Evolutionary conservation across 2,888 invertebrate genomes (phyloP), one percentile per base, ranked within the genome.

Genomic region (Orchesella flavescens): DNA sequence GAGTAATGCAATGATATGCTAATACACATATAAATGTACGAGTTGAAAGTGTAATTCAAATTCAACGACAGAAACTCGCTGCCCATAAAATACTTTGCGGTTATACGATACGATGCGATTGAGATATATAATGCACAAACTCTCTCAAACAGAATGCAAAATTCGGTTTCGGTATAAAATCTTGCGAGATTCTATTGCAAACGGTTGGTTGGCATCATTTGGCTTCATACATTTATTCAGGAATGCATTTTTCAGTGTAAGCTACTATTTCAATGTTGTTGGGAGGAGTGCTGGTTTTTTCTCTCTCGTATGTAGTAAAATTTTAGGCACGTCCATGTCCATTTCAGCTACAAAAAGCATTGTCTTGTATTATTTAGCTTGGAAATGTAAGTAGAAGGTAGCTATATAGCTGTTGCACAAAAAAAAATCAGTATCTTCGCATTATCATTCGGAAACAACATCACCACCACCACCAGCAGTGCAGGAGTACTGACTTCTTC

Each of bases 391-490:
- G 34, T 34, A 34, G 34, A 7, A n/a, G n/a, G n/a, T n/a, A n/a
- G n/a, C n/a, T n/a, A n/a, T n/a, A n/a, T 34, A 34, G 34, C 34
- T 34, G 7, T 34, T 34, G 34, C 34, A 34, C 34, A 34, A 34
- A 34, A 34, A 34, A 34, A 34, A 34, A 34, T 34, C 34, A 34
- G 3, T 34, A 34, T 34, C 34, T 34, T 17, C 53, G 53, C 53
- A 53, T 17, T 9, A 53, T 15, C 53, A 17, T 15, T 53, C 17
- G 53, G 53, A 34, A 34, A 34, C 34, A 63, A 23, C 63, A 63
- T 24, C 63, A 63, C 7, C 63, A 34, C 2, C 34, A 63, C 63
- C 63, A 63, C 63, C 63, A 63, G 23, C 63, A 13, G 63, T 24
- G 63, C 23, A 21, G 63, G 34, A 23, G 63, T 63, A 63, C 23